Evolutionary conservation across 2,797 vertebrate genomes (phyloP).

Genomic region (Myotis planiceps): DNA sequence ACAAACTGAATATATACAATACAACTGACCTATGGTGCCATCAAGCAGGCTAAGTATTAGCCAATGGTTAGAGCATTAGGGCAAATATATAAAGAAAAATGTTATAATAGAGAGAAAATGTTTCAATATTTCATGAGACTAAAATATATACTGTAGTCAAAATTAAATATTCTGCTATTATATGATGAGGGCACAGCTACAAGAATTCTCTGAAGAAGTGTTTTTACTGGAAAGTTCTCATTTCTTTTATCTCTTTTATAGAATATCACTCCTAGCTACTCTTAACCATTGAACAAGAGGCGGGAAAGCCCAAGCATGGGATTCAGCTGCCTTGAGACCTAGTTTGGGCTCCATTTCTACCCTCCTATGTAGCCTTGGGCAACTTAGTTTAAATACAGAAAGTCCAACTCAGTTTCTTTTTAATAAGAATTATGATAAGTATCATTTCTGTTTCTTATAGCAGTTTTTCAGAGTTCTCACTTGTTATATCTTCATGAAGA

Average conservation of each 20-base stretch:
- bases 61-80: neutral
- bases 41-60: neutral
- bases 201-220: neutral
- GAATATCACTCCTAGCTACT: neutral
- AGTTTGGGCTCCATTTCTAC: neutral
- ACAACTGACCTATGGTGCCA: neutral
- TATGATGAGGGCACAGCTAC: neutral
- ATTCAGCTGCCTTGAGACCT: neutral
- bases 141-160: neutral
- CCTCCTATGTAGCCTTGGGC: neutral
- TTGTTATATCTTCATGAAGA: neutral
- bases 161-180: neutral
- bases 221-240: neutral
- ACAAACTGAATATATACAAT: neutral
- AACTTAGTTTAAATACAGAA: slow-evolving; percentile 15
- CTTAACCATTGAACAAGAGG: neutral
- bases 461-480: neutral
- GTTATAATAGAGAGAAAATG: neutral
- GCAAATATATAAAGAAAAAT: slow-evolving; percentile 40
- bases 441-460: neutral
- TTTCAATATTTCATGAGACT: slow-evolving; percentile 8
- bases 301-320: neutral
- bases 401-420: neutral
- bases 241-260: neutral
- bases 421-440: slow-evolving; percentile 1